phyloP scores from a whole-genome alignment of 2,888 invertebrate genomes.

The Drosophila prostipennis region DNA sequence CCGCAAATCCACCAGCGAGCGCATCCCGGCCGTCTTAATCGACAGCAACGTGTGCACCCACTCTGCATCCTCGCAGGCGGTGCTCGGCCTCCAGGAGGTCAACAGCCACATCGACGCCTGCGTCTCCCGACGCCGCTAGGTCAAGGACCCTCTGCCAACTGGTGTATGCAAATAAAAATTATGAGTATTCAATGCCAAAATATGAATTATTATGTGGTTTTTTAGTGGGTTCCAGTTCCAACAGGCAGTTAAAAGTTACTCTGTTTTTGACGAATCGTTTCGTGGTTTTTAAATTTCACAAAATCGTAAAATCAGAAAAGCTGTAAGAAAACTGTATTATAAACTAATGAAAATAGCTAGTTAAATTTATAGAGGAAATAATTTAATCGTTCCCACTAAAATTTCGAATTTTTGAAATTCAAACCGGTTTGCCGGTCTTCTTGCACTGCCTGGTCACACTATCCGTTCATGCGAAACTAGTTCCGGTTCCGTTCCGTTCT shows the following conservation, averaged over 20 bases:
- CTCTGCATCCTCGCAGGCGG: conserved; percentile 59
- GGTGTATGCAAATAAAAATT: conserved; percentile 13
- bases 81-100: conserved; percentile 56
- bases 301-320: too few species aligned
- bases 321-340: too few species aligned
- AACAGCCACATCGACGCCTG: conserved; percentile 59
- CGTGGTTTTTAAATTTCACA: too few species aligned
- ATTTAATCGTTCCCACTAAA: too few species aligned
- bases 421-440: neutral
- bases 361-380: too few species aligned
- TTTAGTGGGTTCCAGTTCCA: too few species aligned
- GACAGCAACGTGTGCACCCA: conserved; percentile 70
- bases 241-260: too few species aligned
- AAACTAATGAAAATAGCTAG: too few species aligned
- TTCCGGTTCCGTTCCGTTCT: neutral
- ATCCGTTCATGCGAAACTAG: neutral
- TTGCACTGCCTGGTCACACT: neutral
- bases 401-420: neutral
- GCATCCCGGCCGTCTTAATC: conserved; percentile 68
- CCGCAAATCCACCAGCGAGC: conserved; percentile 54
- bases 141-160: neutral
- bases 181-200: neutral
- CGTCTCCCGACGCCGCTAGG: conserved; percentile 29
- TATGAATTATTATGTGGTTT: too few species aligned
- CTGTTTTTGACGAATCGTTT: too few species aligned